Percentiles rank a stretch among this genome's conserved stretches.
These are phyloP conservation scores for Oncorhynchus kisutch DNA, from an alignment of 2,113 vertebrate genomes.

Conservation along the genomic window DNA sequence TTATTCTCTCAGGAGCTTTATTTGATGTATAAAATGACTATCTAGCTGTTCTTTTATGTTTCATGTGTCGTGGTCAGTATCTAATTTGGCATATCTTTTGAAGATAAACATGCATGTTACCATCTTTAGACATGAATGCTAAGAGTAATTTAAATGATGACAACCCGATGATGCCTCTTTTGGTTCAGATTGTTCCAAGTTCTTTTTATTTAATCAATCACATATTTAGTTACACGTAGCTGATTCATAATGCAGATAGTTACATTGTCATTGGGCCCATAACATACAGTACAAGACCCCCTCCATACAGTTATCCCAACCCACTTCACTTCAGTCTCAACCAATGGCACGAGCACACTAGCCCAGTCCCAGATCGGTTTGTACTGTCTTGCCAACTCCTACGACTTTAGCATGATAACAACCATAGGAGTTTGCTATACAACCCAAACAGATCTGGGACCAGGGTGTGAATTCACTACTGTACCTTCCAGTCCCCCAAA, in stretches of 20 bases:
- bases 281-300: constrained; percentile 25
- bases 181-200: constrained; percentile 58
- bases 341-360: too few relatives aligned
- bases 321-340: constrained; percentile 7
- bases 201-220: constrained; percentile 64
- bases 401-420: too few relatives aligned
- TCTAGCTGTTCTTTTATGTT: background rate
- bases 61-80: background rate
- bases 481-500: constrained; percentile 28
- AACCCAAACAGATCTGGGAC: background rate
- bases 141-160: background rate
- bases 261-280: constrained; percentile 64
- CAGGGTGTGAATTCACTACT: constrained; percentile 5
- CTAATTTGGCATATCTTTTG: background rate
- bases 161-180: constrained; percentile 24
- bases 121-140: too few relatives aligned
- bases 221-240: constrained; percentile 70
- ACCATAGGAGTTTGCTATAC: too few relatives aligned
- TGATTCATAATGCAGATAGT: constrained; percentile 63
- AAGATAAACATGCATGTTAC: background rate
- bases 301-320: constrained; percentile 8
- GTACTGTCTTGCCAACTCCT: too few relatives aligned
- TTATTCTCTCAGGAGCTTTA: too few relatives aligned
- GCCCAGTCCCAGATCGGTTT: too few relatives aligned
- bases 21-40: background rate